Evolutionary conservation across 2,888 invertebrate species (phyloP).

Genomic region (Notodonta dromedarius): DNA sequence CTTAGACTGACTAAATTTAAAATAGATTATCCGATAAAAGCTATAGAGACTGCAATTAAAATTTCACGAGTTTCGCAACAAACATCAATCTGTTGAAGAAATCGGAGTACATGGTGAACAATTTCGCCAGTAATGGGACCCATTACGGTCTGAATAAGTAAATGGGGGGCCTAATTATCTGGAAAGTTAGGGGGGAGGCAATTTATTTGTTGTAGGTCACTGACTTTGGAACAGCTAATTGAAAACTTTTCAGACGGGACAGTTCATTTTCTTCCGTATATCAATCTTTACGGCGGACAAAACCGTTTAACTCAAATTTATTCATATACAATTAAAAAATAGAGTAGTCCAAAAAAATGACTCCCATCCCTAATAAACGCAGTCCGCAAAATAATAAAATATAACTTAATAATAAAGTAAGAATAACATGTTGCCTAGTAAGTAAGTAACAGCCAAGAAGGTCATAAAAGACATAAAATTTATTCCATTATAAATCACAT

Average conservation of each 20-base stretch:
- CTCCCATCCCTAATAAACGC: too few species aligned
- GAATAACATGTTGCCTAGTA: too few species aligned
- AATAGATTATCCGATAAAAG: constrained; percentile 29
- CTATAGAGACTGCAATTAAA: constrained; percentile 38
- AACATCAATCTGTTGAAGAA: constrained; percentile 40
- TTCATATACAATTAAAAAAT: too few species aligned
- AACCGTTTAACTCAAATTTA: too few species aligned
- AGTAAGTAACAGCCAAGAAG: too few species aligned
- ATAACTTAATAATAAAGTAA: too few species aligned
- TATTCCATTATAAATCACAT: too few species aligned
- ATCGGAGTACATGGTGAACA: constrained; percentile 28
- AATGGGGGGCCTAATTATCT: constrained; percentile 35
- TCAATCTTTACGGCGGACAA: constrained; percentile 3
- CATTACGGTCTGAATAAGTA: constrained; percentile 41
- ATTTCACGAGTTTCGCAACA: constrained; percentile 41
- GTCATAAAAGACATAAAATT: too few species aligned
- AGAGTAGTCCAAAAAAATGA: too few species aligned
- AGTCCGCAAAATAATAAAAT: too few species aligned
- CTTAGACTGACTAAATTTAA: constrained; percentile 16
- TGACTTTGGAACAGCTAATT: constrained; percentile 25
- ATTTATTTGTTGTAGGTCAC: constrained; percentile 21
- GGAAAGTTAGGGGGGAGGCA: constrained; percentile 23
- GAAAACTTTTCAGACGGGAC: constrained; percentile 28
- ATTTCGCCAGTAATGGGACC: constrained; percentile 30
- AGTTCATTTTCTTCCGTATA: constrained; percentile 16